Evolutionary conservation across 2,113 vertebrate genomes (phyloP).

Genomic region (Andinoacara biseriatus): DNA sequence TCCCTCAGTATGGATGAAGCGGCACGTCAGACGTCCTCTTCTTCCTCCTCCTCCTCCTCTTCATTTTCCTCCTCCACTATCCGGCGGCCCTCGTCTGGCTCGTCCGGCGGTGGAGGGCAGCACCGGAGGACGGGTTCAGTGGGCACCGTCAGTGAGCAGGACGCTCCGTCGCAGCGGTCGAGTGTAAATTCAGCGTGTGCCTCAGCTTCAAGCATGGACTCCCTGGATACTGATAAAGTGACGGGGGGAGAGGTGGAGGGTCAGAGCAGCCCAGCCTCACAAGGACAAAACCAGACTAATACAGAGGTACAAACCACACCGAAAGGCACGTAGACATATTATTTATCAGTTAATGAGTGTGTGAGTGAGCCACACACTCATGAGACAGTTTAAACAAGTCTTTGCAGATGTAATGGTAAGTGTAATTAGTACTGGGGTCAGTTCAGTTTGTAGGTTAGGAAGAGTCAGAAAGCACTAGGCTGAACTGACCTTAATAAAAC

Average conservation of each 20-base stretch:
- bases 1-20: constrained; percentile 99
- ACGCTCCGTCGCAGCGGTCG: constrained; percentile 88
- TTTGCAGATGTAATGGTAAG: background rate
- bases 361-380: constrained; percentile 1
- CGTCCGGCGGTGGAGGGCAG: constrained; percentile 77
- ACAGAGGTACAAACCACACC: constrained; percentile 85
- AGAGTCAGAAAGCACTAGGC: background rate
- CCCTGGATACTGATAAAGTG: constrained; percentile 93
- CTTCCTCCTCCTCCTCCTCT: constrained; percentile 75
- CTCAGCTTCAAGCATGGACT: constrained; percentile 95
- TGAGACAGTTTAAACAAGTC: background rate
- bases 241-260: constrained; percentile 44
- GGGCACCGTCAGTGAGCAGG: constrained; percentile 91
- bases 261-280: constrained; percentile 32
- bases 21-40: constrained; percentile 88
- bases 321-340: background rate
- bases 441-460: background rate
- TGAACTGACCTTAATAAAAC: background rate
- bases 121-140: constrained; percentile 91
- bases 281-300: constrained; percentile 81
- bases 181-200: constrained; percentile 89
- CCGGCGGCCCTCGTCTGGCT: constrained; percentile 72
- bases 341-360: background rate
- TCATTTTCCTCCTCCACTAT: constrained; percentile 79
- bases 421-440: background rate